Base-by-base conservation (phyloP, 2,888 invertebrate species). In the Xylocampa areola region DNA sequence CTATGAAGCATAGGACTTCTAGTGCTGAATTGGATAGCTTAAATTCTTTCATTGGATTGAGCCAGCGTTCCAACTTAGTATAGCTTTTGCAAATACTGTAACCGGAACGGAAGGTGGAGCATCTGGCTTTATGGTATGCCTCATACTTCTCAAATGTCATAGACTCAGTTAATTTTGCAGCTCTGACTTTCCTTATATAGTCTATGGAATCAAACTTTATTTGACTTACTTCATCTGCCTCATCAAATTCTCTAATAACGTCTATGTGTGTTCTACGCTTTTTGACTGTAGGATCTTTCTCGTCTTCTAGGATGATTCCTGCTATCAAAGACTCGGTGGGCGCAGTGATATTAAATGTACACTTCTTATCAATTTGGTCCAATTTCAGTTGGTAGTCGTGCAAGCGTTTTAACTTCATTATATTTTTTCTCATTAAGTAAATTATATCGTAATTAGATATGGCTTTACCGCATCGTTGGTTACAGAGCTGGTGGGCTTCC, bases 371-470 rank as follows among this genome's bases (percentile, higher is more conserved):
- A 17, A 94, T 94, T 52, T 88, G 77, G 37, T 95, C 94, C 80
- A 95, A 90, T 69, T 95, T 95, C 27, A 95, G 81, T 36, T 97
- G 93, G 83, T 97, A 97, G 76, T 96, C 97, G 2, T 97, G 91
- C 69, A 98, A 94, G 2, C 97, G 94, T 55, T 96, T 96, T 73
- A 97, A 92, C 85, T 97, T 97, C 3, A 96, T 92, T 69, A 96
- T 96, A 87, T 98, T 97, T 79, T 96, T 97, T 23, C 98, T 95
- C 94, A 98, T 95, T 6, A 98, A 86, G 86, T 97, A 98, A 47
- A 98, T 95, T 21, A 98, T 95, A 73, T 98, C 97, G n/a, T 90
- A 94, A 61, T 94, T 92, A 1, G 86, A 76, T 55, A 91, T 91
- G 0, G 94, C 89, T 58, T 96, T 96, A 40, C 95, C 94, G 2